These are phyloP conservation scores for Chascanopsetta lugubris DNA, from an alignment of 2,113 vertebrate species.

Conservation along the genomic window DNA sequence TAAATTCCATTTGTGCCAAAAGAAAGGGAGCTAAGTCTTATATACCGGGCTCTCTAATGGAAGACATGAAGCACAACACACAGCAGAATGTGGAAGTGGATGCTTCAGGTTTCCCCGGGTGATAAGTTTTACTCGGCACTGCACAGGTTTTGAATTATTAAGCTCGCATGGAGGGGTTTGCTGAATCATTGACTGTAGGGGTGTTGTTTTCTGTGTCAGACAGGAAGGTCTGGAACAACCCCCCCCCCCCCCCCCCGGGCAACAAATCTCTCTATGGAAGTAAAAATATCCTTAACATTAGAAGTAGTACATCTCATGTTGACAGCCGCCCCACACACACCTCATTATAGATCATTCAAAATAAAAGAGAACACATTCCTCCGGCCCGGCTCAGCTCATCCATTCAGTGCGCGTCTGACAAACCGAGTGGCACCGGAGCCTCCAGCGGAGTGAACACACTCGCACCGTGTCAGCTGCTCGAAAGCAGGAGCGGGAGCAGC, in stretches of 20 bases:
- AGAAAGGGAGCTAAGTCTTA: too few species aligned
- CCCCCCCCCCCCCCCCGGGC: too few species aligned
- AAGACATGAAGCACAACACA: background rate
- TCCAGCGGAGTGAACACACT: slow-evolving; percentile 32
- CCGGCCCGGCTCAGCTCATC: slow-evolving; percentile 5
- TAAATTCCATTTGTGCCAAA: too few species aligned
- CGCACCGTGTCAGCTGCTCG: slow-evolving; percentile 34
- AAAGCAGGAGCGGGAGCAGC: slow-evolving; percentile 38
- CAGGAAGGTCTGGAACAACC: slow-evolving; percentile 7
- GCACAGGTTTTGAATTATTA: slow-evolving; percentile 41
- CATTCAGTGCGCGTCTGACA: slow-evolving; percentile 19
- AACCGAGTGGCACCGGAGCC: slow-evolving; percentile 24
- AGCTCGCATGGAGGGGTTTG: slow-evolving; percentile 16
- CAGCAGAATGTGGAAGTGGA: background rate
- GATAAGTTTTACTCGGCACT: background rate
- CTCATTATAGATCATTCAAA: slow-evolving; percentile 17
- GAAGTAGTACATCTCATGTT: background rate
- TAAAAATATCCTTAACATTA: slow-evolving; percentile 10
- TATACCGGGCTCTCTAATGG: too few species aligned
- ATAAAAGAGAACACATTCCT: slow-evolving; percentile 4
- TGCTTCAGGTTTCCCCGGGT: background rate
- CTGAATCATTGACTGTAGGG: slow-evolving; percentile 44
- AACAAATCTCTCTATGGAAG: background rate
- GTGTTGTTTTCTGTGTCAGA: background rate
- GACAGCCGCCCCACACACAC: slow-evolving; percentile 7